These are phyloP conservation scores for Sprattus sprattus DNA, from an alignment of 2,113 vertebrate species.

Conservation along the genomic window DNA sequence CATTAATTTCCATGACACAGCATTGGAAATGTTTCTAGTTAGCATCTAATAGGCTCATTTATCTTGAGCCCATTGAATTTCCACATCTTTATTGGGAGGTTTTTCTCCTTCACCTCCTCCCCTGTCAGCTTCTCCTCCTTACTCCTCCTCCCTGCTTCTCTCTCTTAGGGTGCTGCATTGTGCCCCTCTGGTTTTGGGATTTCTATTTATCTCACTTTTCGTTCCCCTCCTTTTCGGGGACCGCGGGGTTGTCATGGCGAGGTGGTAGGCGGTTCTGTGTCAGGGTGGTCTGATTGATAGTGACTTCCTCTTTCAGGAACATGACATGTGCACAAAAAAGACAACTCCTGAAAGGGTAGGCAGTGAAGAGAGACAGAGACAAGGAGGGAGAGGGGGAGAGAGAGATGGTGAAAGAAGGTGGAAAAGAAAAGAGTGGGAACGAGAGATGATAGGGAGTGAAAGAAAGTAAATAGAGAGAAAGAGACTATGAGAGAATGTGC, in stretches of 20 bases:
- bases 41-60: background rate
- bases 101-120: background rate
- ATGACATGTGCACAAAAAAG: conserved; percentile 53
- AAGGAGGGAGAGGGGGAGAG: background rate
- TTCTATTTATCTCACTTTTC: conserved; percentile 28
- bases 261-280: conserved; percentile 40
- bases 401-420: conserved; percentile 9
- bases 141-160: conserved; percentile 12
- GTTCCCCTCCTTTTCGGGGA: conserved; percentile 30
- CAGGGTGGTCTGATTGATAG: conserved; percentile 55
- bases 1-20: background rate
- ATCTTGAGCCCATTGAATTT: background rate
- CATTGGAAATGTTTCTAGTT: background rate
- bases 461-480: background rate
- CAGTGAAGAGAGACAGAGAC: background rate
- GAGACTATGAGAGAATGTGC: background rate
- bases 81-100: background rate
- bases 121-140: conserved; percentile 14
- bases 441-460: background rate
- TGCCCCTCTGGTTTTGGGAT: conserved; percentile 33
- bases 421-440: background rate
- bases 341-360: conserved; percentile 44
- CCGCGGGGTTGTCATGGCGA: conserved; percentile 46
- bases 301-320: conserved; percentile 55
- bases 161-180: conserved; percentile 14